phyloP scores from a whole-genome alignment of 2,113 vertebrate genomes.

The Riparia riparia region DNA sequence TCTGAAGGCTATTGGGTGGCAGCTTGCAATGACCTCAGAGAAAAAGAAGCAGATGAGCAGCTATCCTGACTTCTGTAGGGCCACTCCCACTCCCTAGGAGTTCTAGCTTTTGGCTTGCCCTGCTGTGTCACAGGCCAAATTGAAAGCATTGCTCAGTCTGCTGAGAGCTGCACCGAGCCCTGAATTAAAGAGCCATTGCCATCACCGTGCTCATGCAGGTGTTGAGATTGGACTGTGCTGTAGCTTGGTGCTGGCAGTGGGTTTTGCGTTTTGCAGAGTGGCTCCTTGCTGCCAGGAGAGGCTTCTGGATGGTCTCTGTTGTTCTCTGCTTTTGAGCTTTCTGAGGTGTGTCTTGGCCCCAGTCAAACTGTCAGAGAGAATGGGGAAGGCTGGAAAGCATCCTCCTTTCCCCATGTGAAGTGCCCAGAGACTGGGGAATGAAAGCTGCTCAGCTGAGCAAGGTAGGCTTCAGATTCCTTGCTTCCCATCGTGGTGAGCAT shows the following conservation, averaged over 20 bases:
- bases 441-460: not conserved
- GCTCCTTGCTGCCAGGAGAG: not conserved
- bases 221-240: not conserved
- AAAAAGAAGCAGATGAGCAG: not conserved
- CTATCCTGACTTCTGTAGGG: not conserved
- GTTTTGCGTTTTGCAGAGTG: not conserved
- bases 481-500: not conserved
- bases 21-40: not conserved
- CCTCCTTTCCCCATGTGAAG: rapidly evolving
- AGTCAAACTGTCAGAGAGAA: not conserved
- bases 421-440: not conserved
- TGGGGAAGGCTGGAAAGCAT: not conserved
- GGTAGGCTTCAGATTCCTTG: not conserved
- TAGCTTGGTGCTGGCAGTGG: not conserved
- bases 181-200: not conserved
- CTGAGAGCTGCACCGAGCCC: not conserved
- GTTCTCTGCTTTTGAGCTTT: not conserved
- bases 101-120: not conserved
- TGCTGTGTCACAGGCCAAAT: not conserved
- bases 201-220: not conserved
- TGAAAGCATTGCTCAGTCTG: not conserved
- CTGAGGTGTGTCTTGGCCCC: not conserved
- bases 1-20: not conserved
- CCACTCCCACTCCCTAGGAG: not conserved
- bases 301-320: not conserved